These are phyloP conservation scores for Actinemys pallida DNA, from an alignment of 2,113 vertebrate species.

Conservation along the genomic window DNA sequence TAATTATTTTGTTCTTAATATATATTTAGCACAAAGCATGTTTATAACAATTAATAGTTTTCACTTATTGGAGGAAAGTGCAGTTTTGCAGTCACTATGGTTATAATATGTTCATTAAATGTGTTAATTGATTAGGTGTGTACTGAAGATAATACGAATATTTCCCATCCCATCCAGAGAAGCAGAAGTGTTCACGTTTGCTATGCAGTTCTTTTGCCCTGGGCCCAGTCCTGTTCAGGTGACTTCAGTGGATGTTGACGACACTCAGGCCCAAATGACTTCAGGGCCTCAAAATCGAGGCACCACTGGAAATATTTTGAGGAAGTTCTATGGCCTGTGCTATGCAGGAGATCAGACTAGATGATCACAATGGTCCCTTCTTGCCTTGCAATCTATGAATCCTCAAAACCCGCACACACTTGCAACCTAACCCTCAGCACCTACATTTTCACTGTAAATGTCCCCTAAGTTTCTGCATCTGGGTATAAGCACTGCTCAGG, in stretches of 20 bases:
- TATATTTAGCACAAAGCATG: not conserved
- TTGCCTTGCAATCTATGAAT: not conserved
- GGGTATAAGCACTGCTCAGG: not conserved
- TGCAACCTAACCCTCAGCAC: not conserved
- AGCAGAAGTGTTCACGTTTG: not conserved
- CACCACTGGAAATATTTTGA: not conserved
- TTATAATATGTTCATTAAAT: not conserved
- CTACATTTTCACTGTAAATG: not conserved
- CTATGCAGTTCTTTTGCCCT: not conserved
- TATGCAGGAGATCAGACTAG: not conserved
- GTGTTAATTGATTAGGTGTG: not conserved
- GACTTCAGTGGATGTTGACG: not conserved
- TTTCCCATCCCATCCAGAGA: not conserved
- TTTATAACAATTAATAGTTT: not conserved
- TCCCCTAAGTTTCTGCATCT: not conserved
- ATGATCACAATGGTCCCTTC: not conserved
- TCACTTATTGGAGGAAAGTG: not conserved
- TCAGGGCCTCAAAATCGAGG: not conserved
- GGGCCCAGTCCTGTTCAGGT: not conserved
- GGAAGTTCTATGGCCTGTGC: not conserved
- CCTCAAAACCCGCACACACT: not conserved
- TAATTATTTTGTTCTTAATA: not conserved
- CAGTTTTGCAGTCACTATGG: not conserved
- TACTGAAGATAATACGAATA: not conserved
- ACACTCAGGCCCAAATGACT: not conserved